phyloP scores from a whole-genome alignment of 2,797 vertebrate species.

The Enteromius afrohamiltoni region DNA sequence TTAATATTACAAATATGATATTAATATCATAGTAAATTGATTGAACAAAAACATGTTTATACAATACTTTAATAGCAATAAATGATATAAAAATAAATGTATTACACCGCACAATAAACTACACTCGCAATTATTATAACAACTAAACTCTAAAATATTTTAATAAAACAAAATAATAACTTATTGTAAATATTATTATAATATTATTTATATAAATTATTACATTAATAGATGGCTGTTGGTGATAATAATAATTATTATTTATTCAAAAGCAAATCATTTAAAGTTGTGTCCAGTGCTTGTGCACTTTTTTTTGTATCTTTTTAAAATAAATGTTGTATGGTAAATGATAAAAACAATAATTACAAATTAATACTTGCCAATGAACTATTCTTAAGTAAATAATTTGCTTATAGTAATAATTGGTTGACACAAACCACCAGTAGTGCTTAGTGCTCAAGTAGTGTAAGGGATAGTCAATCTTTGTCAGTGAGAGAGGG shows the following conservation, averaged over 20 bases:
- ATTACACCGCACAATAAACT: background rate
- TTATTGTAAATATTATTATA: background rate
- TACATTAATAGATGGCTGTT: background rate
- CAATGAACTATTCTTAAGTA: background rate
- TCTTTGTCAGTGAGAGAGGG: background rate
- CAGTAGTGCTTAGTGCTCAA: background rate
- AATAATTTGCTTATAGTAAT: constrained; percentile 1
- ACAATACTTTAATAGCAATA: background rate
- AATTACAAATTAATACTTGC: background rate
- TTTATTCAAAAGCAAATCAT: background rate
- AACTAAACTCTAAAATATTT: background rate
- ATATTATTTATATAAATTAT: background rate
- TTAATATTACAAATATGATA: background rate
- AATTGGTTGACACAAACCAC: background rate
- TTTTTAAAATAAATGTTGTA: background rate
- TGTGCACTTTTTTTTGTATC: background rate
- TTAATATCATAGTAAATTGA: background rate
- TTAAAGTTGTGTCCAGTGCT: background rate
- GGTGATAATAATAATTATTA: background rate
- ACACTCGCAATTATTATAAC: background rate
- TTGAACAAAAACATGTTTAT: background rate
- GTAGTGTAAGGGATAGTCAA: background rate
- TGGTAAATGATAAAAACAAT: background rate
- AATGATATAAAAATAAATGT: background rate
- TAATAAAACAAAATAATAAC: background rate